Conservation (phyloP, 2,113 vertebrate species). For the Corvus cornix region DNA sequence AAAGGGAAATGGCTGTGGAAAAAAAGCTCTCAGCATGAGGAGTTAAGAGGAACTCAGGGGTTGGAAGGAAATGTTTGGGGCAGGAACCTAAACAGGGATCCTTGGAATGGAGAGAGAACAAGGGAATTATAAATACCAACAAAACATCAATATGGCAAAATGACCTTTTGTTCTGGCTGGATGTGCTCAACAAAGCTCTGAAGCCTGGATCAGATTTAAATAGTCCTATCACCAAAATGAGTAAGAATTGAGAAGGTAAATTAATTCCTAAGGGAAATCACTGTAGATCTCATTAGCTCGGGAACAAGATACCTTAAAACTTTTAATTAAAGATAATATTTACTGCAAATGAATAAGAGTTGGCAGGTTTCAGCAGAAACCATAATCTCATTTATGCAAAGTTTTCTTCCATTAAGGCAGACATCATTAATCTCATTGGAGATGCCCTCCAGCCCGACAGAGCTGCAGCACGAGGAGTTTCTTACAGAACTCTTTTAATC, state of each 20-base stretch:
- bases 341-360: conserved; percentile 77
- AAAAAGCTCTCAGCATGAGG: neutral
- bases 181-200: conserved; percentile 42
- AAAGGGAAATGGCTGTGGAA: neutral
- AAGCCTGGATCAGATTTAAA: conserved; percentile 53
- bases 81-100: neutral
- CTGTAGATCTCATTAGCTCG: conserved; percentile 80
- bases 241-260: conserved; percentile 78
- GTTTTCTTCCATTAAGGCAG: conserved; percentile 69
- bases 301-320: conserved; percentile 78
- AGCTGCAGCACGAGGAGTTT: conserved; percentile 43
- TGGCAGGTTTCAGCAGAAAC: conserved; percentile 76
- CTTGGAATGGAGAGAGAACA: neutral
- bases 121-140: conserved; percentile 63
- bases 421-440: conserved; percentile 76
- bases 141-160: conserved; percentile 9
- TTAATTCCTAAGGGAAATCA: conserved; percentile 81
- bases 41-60: neutral
- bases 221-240: conserved; percentile 68
- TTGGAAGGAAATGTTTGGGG: neutral
- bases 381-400: conserved; percentile 74
- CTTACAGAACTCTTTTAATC: conserved; percentile 71
- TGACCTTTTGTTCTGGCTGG: conserved; percentile 53
- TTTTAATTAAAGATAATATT: conserved; percentile 87
- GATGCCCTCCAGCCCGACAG: conserved; percentile 73